Evolutionary conservation across 2,888 invertebrate species (phyloP).

Genomic region (Bugulina stolonifera): DNA sequence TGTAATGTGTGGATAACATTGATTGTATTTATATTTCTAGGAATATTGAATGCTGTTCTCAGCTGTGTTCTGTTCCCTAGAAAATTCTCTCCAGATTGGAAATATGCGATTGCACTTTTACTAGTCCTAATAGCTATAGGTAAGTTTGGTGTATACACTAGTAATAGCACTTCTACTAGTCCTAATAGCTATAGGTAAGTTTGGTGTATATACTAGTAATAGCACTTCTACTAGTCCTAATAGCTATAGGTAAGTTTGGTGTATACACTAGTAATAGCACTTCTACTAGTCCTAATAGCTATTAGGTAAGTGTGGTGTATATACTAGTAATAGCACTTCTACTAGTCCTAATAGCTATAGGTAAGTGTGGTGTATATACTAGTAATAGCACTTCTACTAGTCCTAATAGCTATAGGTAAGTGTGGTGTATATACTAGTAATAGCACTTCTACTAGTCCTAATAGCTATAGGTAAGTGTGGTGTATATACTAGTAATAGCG

Average conservation of each 20-base stretch:
- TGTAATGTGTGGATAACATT: too few relatives aligned
- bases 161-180: constrained; percentile 6
- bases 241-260: constrained; percentile 25
- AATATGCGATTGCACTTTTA: constrained; percentile 14
- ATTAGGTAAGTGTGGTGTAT: constrained; percentile 26
- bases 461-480: too few relatives aligned
- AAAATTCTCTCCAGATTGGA: constrained; percentile 25
- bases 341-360: too few relatives aligned
- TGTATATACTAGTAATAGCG: too few relatives aligned
- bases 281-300: constrained; percentile 13
- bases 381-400: too few relatives aligned
- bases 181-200: constrained; percentile 23
- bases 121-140: constrained; percentile 24
- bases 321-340: too few relatives aligned
- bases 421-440: too few relatives aligned
- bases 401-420: too few relatives aligned
- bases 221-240: constrained; percentile 6
- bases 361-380: too few relatives aligned
- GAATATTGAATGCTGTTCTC: constrained; percentile 13
- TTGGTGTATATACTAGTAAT: too few relatives aligned
- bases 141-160: too few relatives aligned
- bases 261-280: not conserved
- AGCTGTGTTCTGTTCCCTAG: constrained; percentile 26
- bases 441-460: too few relatives aligned
- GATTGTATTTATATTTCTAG: not conserved